phyloP scores from a whole-genome alignment of 2,888 invertebrate genomes.

The Dynastes tityus region DNA sequence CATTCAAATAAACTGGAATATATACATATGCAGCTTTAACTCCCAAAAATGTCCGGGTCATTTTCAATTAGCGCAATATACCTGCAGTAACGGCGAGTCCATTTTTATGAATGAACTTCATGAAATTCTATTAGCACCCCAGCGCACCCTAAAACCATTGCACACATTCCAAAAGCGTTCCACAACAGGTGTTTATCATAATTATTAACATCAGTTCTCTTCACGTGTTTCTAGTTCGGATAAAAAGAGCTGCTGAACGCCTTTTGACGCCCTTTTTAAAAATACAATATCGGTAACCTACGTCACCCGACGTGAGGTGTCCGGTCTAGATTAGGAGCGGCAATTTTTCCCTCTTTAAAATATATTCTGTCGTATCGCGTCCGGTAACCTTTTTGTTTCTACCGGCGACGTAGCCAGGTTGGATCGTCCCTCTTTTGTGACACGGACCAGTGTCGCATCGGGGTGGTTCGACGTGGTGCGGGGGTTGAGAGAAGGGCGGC shows the following conservation, averaged over 20 bases:
- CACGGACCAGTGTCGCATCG: background rate
- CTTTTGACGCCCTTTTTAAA: background rate
- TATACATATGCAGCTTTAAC: too few relatives aligned
- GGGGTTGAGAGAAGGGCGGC: background rate
- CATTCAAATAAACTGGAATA: too few relatives aligned
- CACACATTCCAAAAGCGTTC: slow-evolving; percentile 13
- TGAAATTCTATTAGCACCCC: background rate
- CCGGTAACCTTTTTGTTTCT: slow-evolving; percentile 21
- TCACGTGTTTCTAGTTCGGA: too few relatives aligned
- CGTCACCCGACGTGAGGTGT: background rate
- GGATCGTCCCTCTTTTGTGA: background rate
- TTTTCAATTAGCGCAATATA: too few relatives aligned
- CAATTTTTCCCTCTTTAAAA: slow-evolving; percentile 17
- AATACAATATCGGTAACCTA: background rate
- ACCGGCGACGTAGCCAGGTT: background rate
- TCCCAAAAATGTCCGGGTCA: too few relatives aligned
- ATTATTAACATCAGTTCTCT: slow-evolving; percentile 9
- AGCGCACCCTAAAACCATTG: background rate
- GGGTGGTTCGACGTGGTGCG: background rate
- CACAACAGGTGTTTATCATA: slow-evolving; percentile 33
- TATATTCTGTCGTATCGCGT: background rate
- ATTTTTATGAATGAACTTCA: background rate
- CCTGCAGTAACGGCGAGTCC: too few relatives aligned
- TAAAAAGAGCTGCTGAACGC: background rate
- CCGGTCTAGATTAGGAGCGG: slow-evolving; percentile 24